These are phyloP conservation scores for Tetragonula carbonaria DNA, from an alignment of 2,888 invertebrate genomes.

Conservation along the genomic window DNA sequence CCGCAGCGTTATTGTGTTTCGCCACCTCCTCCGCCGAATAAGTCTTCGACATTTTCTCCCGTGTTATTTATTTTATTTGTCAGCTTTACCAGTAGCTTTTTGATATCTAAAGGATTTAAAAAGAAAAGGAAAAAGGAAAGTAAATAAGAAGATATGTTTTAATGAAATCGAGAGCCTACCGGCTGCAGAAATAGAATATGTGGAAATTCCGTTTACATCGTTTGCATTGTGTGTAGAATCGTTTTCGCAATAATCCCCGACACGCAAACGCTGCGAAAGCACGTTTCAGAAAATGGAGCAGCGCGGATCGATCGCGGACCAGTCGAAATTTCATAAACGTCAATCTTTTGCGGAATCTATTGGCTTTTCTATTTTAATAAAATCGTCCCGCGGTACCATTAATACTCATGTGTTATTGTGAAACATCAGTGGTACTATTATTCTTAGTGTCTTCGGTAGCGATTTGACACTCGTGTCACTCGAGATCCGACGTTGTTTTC, in stretches of 20 bases:
- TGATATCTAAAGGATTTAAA: neutral
- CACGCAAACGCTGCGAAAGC: neutral
- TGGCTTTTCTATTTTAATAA: slow-evolving; percentile 28
- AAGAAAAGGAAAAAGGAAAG: neutral
- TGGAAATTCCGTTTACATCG: too few species aligned
- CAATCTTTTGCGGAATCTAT: slow-evolving; percentile 18
- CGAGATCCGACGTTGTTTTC: neutral
- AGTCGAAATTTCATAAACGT: neutral
- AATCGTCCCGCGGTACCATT: slow-evolving; percentile 5
- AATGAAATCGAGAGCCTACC: too few species aligned
- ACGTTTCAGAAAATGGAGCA: neutral
- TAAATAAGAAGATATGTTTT: neutral
- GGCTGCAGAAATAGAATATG: too few species aligned
- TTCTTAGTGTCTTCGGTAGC: too few species aligned
- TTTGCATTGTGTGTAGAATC: neutral
- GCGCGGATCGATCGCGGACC: neutral
- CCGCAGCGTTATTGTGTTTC: slow-evolving; percentile 83
- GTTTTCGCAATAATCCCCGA: neutral
- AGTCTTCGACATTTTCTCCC: slow-evolving; percentile 61
- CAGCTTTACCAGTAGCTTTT: too few species aligned
- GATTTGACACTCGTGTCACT: too few species aligned
- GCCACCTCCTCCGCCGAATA: slow-evolving; percentile 84
- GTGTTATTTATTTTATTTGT: too few species aligned
- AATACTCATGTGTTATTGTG: neutral
- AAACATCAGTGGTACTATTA: too few species aligned